phyloP scores from a whole-genome alignment of 2,797 vertebrate species.

The Rhodeus uyekii region DNA sequence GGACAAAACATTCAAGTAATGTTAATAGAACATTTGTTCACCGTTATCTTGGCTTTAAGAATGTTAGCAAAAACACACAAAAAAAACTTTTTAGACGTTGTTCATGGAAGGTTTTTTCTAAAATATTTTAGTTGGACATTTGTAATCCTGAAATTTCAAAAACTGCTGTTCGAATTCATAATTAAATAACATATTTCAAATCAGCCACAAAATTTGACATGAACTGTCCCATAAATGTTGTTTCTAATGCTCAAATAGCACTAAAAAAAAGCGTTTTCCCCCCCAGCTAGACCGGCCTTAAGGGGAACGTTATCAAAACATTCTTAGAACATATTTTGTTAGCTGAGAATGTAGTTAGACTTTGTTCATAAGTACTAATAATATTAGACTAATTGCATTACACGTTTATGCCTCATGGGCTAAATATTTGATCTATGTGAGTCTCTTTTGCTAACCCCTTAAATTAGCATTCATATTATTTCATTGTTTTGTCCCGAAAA shows the following conservation, averaged over 20 bases:
- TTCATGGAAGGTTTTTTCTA: neutral
- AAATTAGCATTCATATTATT: slow-evolving; percentile 36
- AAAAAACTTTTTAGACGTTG: neutral
- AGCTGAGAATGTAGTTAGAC: neutral
- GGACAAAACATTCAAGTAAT: neutral
- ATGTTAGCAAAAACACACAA: neutral
- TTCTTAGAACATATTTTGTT: neutral
- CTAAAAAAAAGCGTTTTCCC: neutral
- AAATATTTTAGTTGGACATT: too few relatives aligned
- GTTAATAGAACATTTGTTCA: neutral
- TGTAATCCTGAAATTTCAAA: too few relatives aligned
- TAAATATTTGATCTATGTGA: slow-evolving; percentile 1
- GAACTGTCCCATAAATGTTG: too few relatives aligned
- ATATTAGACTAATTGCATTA: neutral
- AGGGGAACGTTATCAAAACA: neutral
- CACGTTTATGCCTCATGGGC: slow-evolving; percentile 15
- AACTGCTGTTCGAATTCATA: too few relatives aligned
- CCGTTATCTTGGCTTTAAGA: neutral
- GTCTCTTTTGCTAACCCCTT: slow-evolving; percentile 32
- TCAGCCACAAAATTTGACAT: too few relatives aligned
- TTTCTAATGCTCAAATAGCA: neutral
- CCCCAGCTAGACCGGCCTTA: too few relatives aligned
- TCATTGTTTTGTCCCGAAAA: slow-evolving; percentile 55
- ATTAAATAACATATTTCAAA: too few relatives aligned
- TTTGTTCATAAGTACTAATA: neutral